These are phyloP conservation scores for Lysandra bellargus DNA, from an alignment of 2,888 invertebrate species.

Conservation along the genomic window DNA sequence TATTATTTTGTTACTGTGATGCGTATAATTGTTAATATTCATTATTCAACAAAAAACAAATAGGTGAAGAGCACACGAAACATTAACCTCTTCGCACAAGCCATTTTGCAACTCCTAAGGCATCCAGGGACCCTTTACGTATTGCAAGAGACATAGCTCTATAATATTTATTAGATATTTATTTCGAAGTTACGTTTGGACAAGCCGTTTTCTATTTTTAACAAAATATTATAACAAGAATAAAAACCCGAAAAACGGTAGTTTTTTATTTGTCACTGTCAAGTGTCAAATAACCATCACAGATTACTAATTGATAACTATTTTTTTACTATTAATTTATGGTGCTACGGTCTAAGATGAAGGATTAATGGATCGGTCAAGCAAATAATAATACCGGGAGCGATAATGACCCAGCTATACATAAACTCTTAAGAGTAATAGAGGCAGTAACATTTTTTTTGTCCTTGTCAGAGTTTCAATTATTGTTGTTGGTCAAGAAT, in stretches of 20 bases:
- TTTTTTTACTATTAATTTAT: too few species aligned
- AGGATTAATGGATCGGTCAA: too few species aligned
- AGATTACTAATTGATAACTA: too few species aligned
- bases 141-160: constrained; percentile 59
- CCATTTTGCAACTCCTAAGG: constrained; percentile 61
- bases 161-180: not conserved
- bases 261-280: not conserved
- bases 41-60: not conserved
- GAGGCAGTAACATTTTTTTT: too few species aligned
- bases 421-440: too few species aligned
- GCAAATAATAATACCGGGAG: too few species aligned
- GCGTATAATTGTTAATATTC: not conserved
- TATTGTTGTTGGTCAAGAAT: too few species aligned
- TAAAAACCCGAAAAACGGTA: not conserved
- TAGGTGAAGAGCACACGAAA: not conserved
- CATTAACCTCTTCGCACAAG: constrained; percentile 66
- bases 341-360: too few species aligned
- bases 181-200: not conserved
- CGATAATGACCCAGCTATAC: too few species aligned
- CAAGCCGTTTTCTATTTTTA: not conserved
- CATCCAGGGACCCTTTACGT: constrained; percentile 51
- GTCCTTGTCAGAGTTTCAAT: too few species aligned
- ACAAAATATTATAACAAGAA: not conserved
- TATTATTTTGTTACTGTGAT: not conserved
- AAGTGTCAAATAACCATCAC: too few species aligned